Percentiles rank a stretch among this genome's conserved stretches.
Conservation (phyloP, 2,888 invertebrate species). For the Phasia obesa region DNA sequence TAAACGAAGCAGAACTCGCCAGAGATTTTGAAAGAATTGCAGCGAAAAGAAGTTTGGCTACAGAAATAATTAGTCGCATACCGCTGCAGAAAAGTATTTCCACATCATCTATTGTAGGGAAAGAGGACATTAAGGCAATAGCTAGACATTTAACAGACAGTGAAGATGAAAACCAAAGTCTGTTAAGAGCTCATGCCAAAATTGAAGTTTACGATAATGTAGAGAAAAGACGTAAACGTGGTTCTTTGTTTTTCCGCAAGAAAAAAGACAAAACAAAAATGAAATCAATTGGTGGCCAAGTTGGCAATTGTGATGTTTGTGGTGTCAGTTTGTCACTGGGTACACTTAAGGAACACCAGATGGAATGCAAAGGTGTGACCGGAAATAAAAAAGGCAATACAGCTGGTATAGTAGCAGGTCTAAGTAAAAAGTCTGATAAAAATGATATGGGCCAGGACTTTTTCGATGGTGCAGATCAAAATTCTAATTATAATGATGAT, state of each 20-base stretch:
- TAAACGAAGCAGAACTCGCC: slow-evolving; percentile 93
- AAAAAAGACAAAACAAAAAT: slow-evolving; percentile 87
- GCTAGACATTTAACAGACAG: slow-evolving; percentile 82
- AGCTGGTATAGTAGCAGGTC: slow-evolving; percentile 30
- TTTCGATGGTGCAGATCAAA: slow-evolving; percentile 73
- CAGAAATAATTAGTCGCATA: slow-evolving; percentile 85
- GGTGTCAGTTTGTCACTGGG: slow-evolving; percentile 93
- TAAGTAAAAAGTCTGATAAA: slow-evolving; percentile 66
- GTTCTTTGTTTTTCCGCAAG: slow-evolving; percentile 95
- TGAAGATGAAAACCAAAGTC: slow-evolving; percentile 83
- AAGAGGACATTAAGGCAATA: slow-evolving; percentile 82
- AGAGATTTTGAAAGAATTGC: slow-evolving; percentile 82
- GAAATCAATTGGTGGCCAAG: slow-evolving; percentile 75
- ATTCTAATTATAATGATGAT: slow-evolving; percentile 81
- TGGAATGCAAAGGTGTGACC: slow-evolving; percentile 86
- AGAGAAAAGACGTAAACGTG: slow-evolving; percentile 93
- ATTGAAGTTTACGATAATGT: slow-evolving; percentile 86
- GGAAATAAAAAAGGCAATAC: slow-evolving; percentile 74
- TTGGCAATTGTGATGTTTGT: slow-evolving; percentile 85
- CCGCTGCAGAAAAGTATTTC: slow-evolving; percentile 95
- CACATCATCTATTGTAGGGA: slow-evolving; percentile 92
- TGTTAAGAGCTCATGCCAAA: slow-evolving; percentile 82
- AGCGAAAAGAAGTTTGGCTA: slow-evolving; percentile 83
- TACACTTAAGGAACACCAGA: slow-evolving; percentile 93
- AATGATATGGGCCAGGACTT: slow-evolving; percentile 69